phyloP scores from a whole-genome alignment of 2,888 invertebrate genomes.

The Phyllotreta striolata region DNA sequence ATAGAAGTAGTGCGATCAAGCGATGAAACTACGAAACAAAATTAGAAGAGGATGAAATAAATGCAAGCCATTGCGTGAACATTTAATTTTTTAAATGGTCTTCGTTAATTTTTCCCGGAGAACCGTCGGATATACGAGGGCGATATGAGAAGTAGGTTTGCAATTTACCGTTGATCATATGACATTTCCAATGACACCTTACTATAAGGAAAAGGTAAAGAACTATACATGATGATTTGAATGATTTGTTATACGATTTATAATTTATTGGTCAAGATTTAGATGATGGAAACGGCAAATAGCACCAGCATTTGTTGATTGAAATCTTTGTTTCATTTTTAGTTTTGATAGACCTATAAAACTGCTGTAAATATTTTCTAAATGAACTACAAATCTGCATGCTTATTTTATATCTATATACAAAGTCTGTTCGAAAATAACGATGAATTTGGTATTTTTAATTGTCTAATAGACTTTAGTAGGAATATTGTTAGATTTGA shows the following conservation, averaged over 20 bases:
- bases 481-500: not conserved
- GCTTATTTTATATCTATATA: constrained; percentile 6
- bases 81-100: constrained; percentile 14
- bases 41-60: constrained; percentile 24
- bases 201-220: constrained; percentile 62
- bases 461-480: not conserved
- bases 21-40: constrained; percentile 30
- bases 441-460: not conserved
- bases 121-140: not conserved
- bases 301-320: constrained; percentile 4
- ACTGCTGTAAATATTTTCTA: not conserved
- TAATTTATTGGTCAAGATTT: constrained; percentile 36
- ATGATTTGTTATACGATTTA: constrained; percentile 28
- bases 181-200: constrained; percentile 64
- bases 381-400: constrained; percentile 15
- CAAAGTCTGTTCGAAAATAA: constrained; percentile 8
- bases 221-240: constrained; percentile 33
- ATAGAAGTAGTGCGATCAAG: constrained; percentile 28
- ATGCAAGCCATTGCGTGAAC: constrained; percentile 25
- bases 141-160: constrained; percentile 12
- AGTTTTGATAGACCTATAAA: constrained; percentile 1
- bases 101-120: constrained; percentile 5
- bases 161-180: constrained; percentile 26
- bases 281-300: not conserved
- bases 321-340: not conserved